Conservation (phyloP, 2,888 invertebrate genomes). For the Coenonympha arcania region DNA sequence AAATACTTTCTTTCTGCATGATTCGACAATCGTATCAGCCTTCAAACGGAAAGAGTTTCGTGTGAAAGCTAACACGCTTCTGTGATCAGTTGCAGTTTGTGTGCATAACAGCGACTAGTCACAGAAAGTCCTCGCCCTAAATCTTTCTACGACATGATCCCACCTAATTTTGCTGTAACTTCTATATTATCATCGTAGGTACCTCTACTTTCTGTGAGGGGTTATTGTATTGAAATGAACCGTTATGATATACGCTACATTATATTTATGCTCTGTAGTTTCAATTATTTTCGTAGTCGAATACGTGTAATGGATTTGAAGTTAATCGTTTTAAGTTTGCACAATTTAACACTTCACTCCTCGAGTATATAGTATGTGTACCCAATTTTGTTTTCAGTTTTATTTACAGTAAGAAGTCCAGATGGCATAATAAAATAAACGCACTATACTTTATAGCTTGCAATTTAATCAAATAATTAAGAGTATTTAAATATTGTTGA, state of each 20-base stretch:
- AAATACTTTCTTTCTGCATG: too few species aligned
- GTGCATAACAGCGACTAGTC: not conserved
- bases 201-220: not conserved
- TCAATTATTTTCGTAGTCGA: slow-evolving; percentile 5
- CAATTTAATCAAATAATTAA: slow-evolving; percentile 6
- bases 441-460: slow-evolving; percentile 7
- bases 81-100: not conserved
- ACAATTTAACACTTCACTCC: slow-evolving; percentile 4
- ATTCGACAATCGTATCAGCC: not conserved
- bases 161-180: not conserved
- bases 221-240: not conserved
- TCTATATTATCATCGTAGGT: not conserved
- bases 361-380: too few species aligned
- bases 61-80: not conserved
- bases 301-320: slow-evolving; percentile 13
- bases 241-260: not conserved
- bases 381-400: slow-evolving; percentile 12
- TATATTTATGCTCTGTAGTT: slow-evolving; percentile 1
- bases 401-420: slow-evolving; percentile 2
- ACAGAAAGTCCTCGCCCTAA: not conserved
- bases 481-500: slow-evolving; percentile 6
- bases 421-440: not conserved
- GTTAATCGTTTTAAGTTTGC: slow-evolving; percentile 11
- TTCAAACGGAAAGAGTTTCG: not conserved
- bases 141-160: not conserved